Evolutionary conservation across 2,888 invertebrate genomes (phyloP).

Genomic region (Athetis lepigone): DNA sequence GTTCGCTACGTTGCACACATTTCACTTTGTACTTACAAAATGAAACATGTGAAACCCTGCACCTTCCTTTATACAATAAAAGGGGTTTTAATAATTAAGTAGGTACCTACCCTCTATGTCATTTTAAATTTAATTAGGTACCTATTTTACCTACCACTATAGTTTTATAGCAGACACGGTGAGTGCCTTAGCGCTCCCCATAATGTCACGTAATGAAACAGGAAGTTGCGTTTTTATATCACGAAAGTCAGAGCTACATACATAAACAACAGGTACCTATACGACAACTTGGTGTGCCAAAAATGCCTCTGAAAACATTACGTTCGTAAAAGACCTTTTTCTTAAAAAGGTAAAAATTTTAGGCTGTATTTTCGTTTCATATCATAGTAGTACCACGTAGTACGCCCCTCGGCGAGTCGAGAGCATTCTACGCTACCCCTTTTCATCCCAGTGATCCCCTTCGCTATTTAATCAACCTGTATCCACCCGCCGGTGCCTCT

Average conservation of each 20-base stretch:
- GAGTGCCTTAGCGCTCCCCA: neutral
- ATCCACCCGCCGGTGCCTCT: slow-evolving; percentile 14
- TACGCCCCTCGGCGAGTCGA: slow-evolving; percentile 41
- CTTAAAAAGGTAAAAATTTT: slow-evolving; percentile 36
- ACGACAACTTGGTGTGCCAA: slow-evolving; percentile 4
- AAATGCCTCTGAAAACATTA: slow-evolving; percentile 3
- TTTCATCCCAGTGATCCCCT: slow-evolving; percentile 59
- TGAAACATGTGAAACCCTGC: slow-evolving; percentile 25
- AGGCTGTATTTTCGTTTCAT: slow-evolving; percentile 34
- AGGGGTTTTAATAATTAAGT: slow-evolving; percentile 26
- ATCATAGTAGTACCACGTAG: slow-evolving; percentile 30
- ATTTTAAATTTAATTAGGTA: slow-evolving; percentile 27
- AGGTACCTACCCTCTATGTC: slow-evolving; percentile 32
- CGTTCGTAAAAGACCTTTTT: slow-evolving; percentile 13
- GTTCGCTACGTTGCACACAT: slow-evolving; percentile 27
- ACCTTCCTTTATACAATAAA: slow-evolving; percentile 18
- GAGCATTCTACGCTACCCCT: slow-evolving; percentile 51
- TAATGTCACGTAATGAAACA: slow-evolving; percentile 21
- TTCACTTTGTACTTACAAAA: slow-evolving; percentile 31
- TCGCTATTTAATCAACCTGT: slow-evolving; percentile 56
- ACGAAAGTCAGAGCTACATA: slow-evolving; percentile 16
- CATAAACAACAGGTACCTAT: slow-evolving; percentile 13
- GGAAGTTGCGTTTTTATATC: slow-evolving; percentile 15
- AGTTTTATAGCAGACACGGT: too few species aligned
- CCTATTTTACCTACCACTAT: too few species aligned